These are phyloP conservation scores for Osmerus mordax DNA, from an alignment of 2,113 vertebrate species.

Conservation along the genomic window DNA sequence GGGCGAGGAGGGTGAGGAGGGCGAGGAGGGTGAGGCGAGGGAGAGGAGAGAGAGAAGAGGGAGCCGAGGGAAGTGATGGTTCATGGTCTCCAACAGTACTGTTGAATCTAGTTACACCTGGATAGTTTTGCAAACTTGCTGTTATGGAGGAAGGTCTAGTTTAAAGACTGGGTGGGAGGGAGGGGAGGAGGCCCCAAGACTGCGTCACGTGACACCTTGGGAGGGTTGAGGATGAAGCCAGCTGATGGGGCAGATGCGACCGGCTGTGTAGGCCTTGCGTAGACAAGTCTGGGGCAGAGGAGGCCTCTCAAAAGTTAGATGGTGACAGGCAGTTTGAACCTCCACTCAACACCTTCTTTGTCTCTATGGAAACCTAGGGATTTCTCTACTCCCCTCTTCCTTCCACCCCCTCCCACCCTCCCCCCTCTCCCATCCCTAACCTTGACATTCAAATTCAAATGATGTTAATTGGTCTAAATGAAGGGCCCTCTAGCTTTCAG, in stretches of 20 bases:
- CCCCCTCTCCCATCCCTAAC: neutral
- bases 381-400: too few relatives aligned
- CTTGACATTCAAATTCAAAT: constrained; percentile 19
- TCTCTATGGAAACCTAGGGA: too few relatives aligned
- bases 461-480: constrained; percentile 19
- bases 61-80: too few relatives aligned
- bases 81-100: too few relatives aligned
- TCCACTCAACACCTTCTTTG: neutral
- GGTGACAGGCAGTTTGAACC: neutral
- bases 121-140: too few relatives aligned
- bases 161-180: neutral
- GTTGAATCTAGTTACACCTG: too few relatives aligned
- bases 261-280: constrained; percentile 39
- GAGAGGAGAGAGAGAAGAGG: too few relatives aligned
- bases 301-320: constrained; percentile 12
- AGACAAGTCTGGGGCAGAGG: neutral
- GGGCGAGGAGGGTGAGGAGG: too few relatives aligned
- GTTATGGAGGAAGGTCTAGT: too few relatives aligned
- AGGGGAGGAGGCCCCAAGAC: neutral
- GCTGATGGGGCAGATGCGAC: constrained; percentile 50
- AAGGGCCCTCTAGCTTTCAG: neutral
- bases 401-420: neutral
- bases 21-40: too few relatives aligned
- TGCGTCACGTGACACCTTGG: constrained; percentile 11
- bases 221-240: constrained; percentile 33